These are phyloP conservation scores for Panthera tigris DNA, from an alignment of 2,113 vertebrate genomes.

Conservation along the genomic window DNA sequence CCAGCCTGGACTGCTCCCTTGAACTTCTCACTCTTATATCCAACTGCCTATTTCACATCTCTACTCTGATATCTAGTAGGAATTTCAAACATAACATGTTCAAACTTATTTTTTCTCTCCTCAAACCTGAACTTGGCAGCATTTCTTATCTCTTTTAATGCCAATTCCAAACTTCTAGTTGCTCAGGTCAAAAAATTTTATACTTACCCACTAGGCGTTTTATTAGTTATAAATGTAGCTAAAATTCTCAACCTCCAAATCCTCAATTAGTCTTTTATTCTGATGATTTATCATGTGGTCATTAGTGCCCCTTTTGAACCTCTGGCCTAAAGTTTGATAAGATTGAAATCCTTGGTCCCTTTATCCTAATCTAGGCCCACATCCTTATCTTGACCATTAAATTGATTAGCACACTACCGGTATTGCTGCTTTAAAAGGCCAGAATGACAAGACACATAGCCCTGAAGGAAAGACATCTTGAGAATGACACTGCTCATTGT, in stretches of 20 bases:
- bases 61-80: background rate
- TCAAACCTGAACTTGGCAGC: background rate
- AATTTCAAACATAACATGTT: background rate
- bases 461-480: constrained; percentile 19
- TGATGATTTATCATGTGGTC: background rate
- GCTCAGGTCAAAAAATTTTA: constrained; percentile 4
- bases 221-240: background rate
- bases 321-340: constrained; percentile 18
- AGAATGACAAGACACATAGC: background rate
- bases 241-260: constrained; percentile 34
- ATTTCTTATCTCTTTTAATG: background rate
- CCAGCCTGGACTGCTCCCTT: background rate
- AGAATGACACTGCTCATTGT: background rate
- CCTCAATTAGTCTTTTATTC: background rate
- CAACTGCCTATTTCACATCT: background rate
- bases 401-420: background rate
- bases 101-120: background rate
- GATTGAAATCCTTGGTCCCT: background rate
- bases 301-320: background rate
- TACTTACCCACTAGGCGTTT: background rate
- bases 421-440: constrained; percentile 30
- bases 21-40: background rate
- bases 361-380: background rate
- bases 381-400: constrained; percentile 13
- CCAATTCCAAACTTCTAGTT: background rate